Base-by-base conservation (phyloP, 2,113 vertebrate genomes). In the Bucco capensis region DNA sequence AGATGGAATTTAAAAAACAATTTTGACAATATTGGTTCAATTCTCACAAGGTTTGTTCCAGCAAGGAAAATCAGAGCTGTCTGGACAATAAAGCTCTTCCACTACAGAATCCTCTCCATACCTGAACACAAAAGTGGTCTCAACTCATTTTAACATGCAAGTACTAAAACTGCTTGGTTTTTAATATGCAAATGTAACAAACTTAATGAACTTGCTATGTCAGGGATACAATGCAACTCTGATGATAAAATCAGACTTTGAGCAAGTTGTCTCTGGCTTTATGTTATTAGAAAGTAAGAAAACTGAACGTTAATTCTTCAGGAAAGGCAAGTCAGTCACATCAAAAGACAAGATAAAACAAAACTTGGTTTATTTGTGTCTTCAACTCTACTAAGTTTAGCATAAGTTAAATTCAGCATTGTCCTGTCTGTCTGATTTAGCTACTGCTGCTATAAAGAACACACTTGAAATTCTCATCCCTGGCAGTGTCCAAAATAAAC, bases 161-260 rank as follows among this genome's bases (percentile, higher is more conserved):
- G 83, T 14, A 31, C 14, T 67, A 42, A 64, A 28, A 37, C 51
- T 57, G 31, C 50, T 84, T 62, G 5, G 23, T 60, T 76, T 82
- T 83, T 69, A 72, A 60, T 18, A 91, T 10, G 12, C 19, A 61
- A 47, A 13, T 16, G 27, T 16, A 81, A 58, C 9, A n/a, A 57
- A 22, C 22, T 67, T 71, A 62, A 81, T 17, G 1, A 77, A 81
- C 17, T 49, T 77, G 28, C 33, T 66, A 19, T 13, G 8, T n/a
- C 30, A 38, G 22, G 7, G n/a, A 76, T 47, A 69, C 24, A 60
- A 28, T 23, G 40, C 19, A 61, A 65, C 16, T 73, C n/a, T 65
- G 54, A 53, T 1, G 1, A 73, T 11, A 67, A 70, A 54, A 76
- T 4, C 0, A 0, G n/a, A 66, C 25, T 38, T 65, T 4, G 19